Base-by-base conservation (phyloP, 2,113 vertebrate genomes). In the Tonatia bakeri region DNA sequence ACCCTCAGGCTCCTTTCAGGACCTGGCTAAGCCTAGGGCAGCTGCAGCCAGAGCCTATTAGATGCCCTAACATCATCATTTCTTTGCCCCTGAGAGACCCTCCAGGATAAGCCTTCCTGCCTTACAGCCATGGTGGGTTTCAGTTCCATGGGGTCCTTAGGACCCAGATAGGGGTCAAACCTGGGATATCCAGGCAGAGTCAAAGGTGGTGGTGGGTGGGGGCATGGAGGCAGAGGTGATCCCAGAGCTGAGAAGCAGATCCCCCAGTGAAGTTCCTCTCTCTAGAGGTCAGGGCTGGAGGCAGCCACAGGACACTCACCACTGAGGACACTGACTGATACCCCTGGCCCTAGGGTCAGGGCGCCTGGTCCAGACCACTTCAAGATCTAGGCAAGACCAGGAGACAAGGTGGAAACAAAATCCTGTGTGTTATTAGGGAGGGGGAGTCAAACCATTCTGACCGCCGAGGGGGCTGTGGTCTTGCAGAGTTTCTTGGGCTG, bases 381-480 rank as follows among this genome's bases (percentile, higher is more conserved):
- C 19, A 61, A 96, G 40, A 72, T 52, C 83, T 36, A 91, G 96
- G 85, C 94, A 86, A 94, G 80, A 93, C 54, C 83, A 36, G 50
- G 83, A 19, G 20, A 95, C 54, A 59, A 75, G 17, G 81, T 90
- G 36, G 82, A 87, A 88, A 92, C 19, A 59, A 87, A 72, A 43
- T 83, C 22, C 50, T 43, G 91, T 73, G 59, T 96, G 95, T 80
- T 76, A 33, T 97, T n/a, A 40, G 43, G 45, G 56, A 76, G 83
- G 17, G 67, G 8, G 84, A 77, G 93, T 98, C 98, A 98, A 97
- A 99, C 98, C 98, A 94, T 98, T 98, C 98, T 98, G 87, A 97
- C 92, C 83, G 97, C 94, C 10, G 95, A 98, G 64, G 98, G 97
- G 64, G 96, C 93, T 65, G 98, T 97, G 54, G 98, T 95, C 93